These are phyloP conservation scores for Ectobius pallidus DNA, from an alignment of 2,888 invertebrate species.

Conservation along the genomic window DNA sequence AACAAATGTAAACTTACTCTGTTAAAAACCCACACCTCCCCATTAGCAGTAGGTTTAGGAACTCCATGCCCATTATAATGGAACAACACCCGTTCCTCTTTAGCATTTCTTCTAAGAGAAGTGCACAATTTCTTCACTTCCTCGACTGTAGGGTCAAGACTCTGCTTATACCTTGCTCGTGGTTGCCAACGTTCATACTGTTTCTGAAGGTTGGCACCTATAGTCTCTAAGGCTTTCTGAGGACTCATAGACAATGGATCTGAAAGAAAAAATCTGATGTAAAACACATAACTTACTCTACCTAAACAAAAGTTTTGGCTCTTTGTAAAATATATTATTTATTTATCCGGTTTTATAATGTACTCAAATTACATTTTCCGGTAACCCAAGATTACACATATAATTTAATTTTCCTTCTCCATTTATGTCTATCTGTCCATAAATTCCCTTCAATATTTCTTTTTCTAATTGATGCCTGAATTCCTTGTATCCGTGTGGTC, in stretches of 20 bases:
- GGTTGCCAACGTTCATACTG: slow-evolving; percentile 99
- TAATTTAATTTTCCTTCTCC: no score
- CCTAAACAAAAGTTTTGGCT: no score
- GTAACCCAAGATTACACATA: no score
- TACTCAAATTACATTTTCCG: no score
- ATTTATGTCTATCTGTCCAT: no score
- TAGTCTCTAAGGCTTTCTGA: slow-evolving; percentile 89
- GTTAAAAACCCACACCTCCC: slow-evolving; percentile 99
- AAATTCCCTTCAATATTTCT: no score
- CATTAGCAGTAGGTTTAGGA: slow-evolving; percentile 95
- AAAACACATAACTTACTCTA: no score
- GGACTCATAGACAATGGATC: slow-evolving; percentile 89
- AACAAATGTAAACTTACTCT: slow-evolving; percentile 66
- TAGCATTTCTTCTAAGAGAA: slow-evolving; percentile 93
- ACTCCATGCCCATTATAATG: slow-evolving; percentile 99
- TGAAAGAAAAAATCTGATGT: slow-evolving; percentile 53
- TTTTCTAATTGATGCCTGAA: no score
- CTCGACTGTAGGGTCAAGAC: slow-evolving; percentile 95
- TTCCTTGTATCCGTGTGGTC: no score
- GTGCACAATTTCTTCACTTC: slow-evolving; percentile 97
- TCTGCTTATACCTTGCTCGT: slow-evolving; percentile 94
- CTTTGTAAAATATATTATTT: no score
- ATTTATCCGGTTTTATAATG: no score
- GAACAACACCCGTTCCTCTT: slow-evolving; percentile 97
- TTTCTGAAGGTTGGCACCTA: slow-evolving; percentile 88